These are phyloP conservation scores for Pachyseris speciosa DNA, from an alignment of 64 coral and sea anemone genomes.

Conservation along the genomic window DNA sequence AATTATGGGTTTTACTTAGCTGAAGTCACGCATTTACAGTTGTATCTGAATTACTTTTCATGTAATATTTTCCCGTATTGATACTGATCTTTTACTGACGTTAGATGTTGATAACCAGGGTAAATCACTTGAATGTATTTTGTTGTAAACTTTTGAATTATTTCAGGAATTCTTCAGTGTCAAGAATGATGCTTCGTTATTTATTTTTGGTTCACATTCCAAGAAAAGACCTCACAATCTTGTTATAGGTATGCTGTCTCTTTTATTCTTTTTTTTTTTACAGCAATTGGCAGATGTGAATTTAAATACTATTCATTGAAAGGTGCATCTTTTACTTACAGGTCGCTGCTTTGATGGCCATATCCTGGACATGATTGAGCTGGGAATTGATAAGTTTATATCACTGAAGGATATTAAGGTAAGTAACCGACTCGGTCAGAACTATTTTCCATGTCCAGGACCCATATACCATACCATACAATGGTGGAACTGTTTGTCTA, in stretches of 20 bases:
- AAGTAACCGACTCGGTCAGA: background rate
- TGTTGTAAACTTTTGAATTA: background rate
- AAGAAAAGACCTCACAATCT: slow-evolving; percentile 98
- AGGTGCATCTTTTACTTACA: background rate
- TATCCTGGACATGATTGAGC: slow-evolving; percentile 91
- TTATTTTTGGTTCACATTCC: slow-evolving; percentile 96
- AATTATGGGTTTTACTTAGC: no score
- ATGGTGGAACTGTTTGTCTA: no score
- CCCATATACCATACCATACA: no score
- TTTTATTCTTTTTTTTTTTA: background rate
- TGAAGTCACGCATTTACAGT: no score
- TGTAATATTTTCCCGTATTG: no score
- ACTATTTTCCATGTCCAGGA: no score
- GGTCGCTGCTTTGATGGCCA: slow-evolving; percentile 95
- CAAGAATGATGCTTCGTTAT: slow-evolving; percentile 94
- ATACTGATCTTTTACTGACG: background rate
- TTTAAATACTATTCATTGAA: background rate
- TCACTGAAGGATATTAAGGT: slow-evolving; percentile 85
- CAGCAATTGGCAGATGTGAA: background rate
- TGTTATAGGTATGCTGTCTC: slow-evolving; percentile 85
- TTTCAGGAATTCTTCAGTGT: slow-evolving; percentile 97
- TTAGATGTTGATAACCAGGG: no score
- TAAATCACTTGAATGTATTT: background rate
- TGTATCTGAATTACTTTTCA: no score
- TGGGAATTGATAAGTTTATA: slow-evolving; percentile 88